These are phyloP conservation scores for Podiceps cristatus DNA, from an alignment of 2,113 vertebrate species.

Conservation along the genomic window DNA sequence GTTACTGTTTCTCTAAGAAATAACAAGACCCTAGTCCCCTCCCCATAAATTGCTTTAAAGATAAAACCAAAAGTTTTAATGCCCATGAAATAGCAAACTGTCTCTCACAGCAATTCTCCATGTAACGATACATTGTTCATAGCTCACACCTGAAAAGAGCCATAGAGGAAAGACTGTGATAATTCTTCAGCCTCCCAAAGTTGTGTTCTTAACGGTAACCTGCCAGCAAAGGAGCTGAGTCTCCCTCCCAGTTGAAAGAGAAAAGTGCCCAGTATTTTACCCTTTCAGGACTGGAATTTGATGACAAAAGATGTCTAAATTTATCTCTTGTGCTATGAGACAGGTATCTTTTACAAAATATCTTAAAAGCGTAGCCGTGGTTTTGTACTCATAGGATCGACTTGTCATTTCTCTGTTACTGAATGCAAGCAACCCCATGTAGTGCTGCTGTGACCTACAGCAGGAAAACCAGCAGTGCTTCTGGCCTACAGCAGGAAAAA, in stretches of 20 bases:
- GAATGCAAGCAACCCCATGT: not conserved
- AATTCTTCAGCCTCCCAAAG: not conserved
- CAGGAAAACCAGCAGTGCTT: not conserved
- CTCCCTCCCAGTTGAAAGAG: not conserved
- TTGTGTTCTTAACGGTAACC: too few relatives aligned
- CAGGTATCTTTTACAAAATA: not conserved
- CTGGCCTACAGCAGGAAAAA: not conserved
- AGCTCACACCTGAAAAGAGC: not conserved
- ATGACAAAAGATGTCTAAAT: not conserved
- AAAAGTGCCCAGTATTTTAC: not conserved
- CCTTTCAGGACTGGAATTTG: not conserved
- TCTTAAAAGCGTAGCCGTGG: accelerated
- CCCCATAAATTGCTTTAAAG: not conserved
- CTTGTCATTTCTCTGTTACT: not conserved
- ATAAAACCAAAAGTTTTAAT: not conserved
- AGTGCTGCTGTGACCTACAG: not conserved
- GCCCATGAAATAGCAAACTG: not conserved
- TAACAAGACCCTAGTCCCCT: not conserved
- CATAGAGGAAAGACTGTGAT: not conserved
- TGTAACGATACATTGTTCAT: not conserved
- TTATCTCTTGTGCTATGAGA: not conserved
- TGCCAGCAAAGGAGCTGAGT: not conserved
- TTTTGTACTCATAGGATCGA: not conserved
- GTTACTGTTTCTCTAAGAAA: not conserved
- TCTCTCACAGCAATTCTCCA: not conserved